A percentile compares a stretch with the other conserved stretches of the same genome.
These are phyloP conservation scores for Drosophila lacertosa DNA, from an alignment of 1,140 invertebrate genomes.

Conservation along the genomic window DNA sequence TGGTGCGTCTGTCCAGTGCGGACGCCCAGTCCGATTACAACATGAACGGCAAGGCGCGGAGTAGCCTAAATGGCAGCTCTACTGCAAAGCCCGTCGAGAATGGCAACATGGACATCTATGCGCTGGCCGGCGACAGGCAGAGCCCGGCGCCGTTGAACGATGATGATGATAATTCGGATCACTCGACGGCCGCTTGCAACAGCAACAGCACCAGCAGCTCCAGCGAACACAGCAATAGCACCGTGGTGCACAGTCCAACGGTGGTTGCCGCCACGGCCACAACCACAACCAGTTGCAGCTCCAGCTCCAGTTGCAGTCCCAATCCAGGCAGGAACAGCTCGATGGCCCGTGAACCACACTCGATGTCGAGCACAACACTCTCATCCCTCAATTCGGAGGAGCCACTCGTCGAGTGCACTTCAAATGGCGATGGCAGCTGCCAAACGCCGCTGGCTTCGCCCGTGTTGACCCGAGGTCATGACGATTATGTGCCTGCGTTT, in stretches of 20 bases:
- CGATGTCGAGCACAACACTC: conserved; percentile 49
- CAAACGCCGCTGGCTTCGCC: conserved; percentile 23
- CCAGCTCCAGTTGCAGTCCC: conserved; percentile 50
- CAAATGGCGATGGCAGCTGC: conserved; percentile 12
- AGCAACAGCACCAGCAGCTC: conserved; percentile 79
- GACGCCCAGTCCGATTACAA: conserved; percentile 67
- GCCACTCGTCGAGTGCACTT: conserved; percentile 12
- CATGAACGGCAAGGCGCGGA: conserved; percentile 65
- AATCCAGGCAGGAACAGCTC: conserved; percentile 41
- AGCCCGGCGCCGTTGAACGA: conserved; percentile 21
- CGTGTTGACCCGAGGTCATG: conserved; percentile 10
- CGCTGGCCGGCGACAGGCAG: conserved; percentile 20
- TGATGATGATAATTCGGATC: conserved; percentile 76
- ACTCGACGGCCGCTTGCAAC: conserved; percentile 71
- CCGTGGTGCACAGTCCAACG: conserved; percentile 76
- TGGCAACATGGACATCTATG: conserved; percentile 55
- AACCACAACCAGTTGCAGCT: conserved; percentile 1
- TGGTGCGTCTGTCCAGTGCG: conserved; percentile 54
- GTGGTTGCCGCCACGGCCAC: conserved; percentile 30
- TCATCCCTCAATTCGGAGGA: conserved; percentile 54
- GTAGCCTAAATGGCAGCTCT: conserved; percentile 1
- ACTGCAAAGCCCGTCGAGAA: conserved; percentile 45
- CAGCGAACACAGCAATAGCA: conserved; percentile 81
- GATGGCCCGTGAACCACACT: conserved; percentile 31
- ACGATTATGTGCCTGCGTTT: conserved; percentile 69